Evolutionary conservation across 2,113 vertebrate genomes (phyloP), one percentile per base, ranked within the genome.

Genomic region (Pangasianodon hypophthalmus): DNA sequence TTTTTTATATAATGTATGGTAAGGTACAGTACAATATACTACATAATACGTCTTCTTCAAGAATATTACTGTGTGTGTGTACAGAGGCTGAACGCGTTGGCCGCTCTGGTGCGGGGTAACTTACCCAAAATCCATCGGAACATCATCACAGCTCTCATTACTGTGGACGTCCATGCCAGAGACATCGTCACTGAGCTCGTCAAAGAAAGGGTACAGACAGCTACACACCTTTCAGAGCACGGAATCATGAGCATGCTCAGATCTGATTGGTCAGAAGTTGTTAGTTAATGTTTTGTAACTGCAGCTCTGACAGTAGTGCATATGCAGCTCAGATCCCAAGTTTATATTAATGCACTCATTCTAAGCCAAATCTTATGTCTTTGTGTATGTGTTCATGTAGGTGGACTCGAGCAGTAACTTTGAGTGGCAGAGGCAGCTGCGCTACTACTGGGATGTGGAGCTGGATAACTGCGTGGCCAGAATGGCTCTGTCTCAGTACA

Each of bases 401-500:
- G 95, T 97, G 84, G 92, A 96, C 84, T 90, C 92, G n/a, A 91
- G 92, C 13, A 92, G 94, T 26, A 96, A 95, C 92, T 98, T 97
- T 93, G 96, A 97, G 64, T 97, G 97, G 97, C 95, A 97, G 92
- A 95, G 96, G 87, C 95, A 97, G 81, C 93, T 97, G 58, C 95
- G 96, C 26, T 97, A 97, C 86, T 97, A 96, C 32, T 97, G 96
- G 97, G 95, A 97, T 54, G 24, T 96, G 24, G 95, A 96, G 84
- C 19, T 97, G 41, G 96, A 97, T 90, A 97, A 96, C 48, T 97
- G 96, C 90, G 93, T 97, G 29, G 97, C 96, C 67, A 95, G 92
- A 86, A 97, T 97, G 97, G 96, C 96, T 1, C 93, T 97, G 41
- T 97, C 96, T n/a, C 96, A 95, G 84, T 97, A 97, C 85, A 95